phyloP scores from a whole-genome alignment of 2,888 invertebrate species.

The Dryocosmus kuriphilus region DNA sequence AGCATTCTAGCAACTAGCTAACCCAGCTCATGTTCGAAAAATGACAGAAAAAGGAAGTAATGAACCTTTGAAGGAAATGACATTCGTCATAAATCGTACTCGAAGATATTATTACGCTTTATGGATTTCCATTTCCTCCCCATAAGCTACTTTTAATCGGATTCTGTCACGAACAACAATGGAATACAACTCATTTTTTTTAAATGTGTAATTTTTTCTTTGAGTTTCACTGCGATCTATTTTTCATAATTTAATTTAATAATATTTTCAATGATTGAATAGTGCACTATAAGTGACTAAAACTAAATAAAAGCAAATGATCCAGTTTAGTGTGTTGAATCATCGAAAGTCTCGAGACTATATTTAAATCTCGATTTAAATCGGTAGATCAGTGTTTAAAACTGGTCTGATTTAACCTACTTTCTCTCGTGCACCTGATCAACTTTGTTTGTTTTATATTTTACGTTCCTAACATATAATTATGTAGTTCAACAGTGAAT shows the following conservation, averaged over 20 bases:
- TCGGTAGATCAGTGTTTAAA: conserved; percentile 29
- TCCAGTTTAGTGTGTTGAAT: conserved; percentile 11
- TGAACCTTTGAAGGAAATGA: conserved; percentile 20
- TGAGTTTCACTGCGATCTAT: too few species aligned
- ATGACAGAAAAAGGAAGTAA: conserved; percentile 30
- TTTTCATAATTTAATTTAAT: too few species aligned
- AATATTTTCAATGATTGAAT: too few species aligned
- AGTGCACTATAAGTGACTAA: background rate
- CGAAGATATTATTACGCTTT: conserved; percentile 22
- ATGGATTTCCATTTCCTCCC: conserved; percentile 25
- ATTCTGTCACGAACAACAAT: background rate
- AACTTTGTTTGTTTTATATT: conserved; percentile 21
- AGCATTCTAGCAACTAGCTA: background rate
- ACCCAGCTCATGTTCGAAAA: conserved; percentile 23
- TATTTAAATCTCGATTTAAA: conserved; percentile 35
- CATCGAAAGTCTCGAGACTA: conserved; percentile 16
- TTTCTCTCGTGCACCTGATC: conserved; percentile 3
- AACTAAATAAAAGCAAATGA: conserved; percentile 5
- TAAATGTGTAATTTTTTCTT: too few species aligned
- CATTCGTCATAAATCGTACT: conserved; percentile 37
- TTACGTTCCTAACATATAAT: background rate
- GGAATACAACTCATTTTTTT: background rate
- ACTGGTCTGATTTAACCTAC: conserved; percentile 31
- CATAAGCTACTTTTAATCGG: conserved; percentile 7
- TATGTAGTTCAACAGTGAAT: background rate